These are phyloP conservation scores for Xenopus borealis DNA, from an alignment of 2,113 vertebrate species.

Conservation along the genomic window DNA sequence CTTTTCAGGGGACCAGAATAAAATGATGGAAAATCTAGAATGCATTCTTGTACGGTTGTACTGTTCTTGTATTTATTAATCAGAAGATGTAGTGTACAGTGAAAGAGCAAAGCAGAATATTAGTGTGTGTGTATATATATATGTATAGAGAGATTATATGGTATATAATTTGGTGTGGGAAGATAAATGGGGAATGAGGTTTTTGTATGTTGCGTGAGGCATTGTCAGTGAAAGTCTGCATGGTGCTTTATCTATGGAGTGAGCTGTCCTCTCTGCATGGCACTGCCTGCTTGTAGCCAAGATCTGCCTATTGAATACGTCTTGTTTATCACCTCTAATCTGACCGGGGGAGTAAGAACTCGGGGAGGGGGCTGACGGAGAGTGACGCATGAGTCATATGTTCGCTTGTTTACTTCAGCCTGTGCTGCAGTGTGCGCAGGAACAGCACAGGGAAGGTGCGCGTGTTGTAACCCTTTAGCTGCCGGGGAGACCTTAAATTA, in stretches of 20 bases:
- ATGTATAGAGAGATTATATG: too few species aligned
- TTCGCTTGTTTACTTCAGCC: constrained; percentile 42
- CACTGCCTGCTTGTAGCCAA: constrained; percentile 29
- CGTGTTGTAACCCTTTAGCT: constrained; percentile 8
- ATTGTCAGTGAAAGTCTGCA: neutral
- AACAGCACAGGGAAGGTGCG: constrained; percentile 38
- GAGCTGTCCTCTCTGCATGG: constrained; percentile 11
- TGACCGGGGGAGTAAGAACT: constrained; percentile 31
- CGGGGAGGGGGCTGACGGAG: neutral
- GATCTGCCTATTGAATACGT: constrained; percentile 36
- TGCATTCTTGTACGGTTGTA: too few species aligned
- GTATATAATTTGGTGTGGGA: too few species aligned
- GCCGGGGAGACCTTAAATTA: neutral
- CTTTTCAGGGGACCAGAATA: too few species aligned
- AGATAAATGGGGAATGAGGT: too few species aligned
- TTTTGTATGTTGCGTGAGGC: neutral
- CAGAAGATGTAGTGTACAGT: too few species aligned
- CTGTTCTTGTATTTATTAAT: too few species aligned
- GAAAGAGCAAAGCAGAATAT: too few species aligned
- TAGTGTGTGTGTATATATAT: too few species aligned
- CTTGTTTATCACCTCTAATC: constrained; percentile 46
- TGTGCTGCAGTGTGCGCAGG: constrained; percentile 44
- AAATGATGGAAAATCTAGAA: too few species aligned
- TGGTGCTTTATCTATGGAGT: neutral
- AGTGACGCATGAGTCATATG: constrained; percentile 45